A percentile compares a stretch with the other conserved stretches of the same genome.
Conservation (phyloP, 2,797 vertebrate genomes). For the Manis crassicaudata region DNA sequence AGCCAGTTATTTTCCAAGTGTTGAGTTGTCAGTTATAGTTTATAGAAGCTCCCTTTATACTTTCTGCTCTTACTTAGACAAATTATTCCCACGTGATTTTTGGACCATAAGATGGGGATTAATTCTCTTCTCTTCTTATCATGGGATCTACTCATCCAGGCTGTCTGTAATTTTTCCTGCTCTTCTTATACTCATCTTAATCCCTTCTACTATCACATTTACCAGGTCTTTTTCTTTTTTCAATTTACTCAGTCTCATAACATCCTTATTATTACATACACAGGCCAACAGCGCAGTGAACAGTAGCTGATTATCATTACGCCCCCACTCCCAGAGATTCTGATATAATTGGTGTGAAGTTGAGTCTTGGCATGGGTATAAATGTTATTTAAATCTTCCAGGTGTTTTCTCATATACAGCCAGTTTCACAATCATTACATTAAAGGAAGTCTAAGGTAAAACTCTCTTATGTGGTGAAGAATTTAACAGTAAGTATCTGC, state of each 20-base stretch:
- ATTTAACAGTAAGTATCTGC: slow-evolving; percentile 29
- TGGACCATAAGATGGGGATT: background rate
- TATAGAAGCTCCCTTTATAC: background rate
- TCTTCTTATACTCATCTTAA: background rate
- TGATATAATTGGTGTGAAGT: background rate
- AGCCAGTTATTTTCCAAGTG: background rate
- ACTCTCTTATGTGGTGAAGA: background rate
- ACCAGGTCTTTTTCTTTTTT: background rate
- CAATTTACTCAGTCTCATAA: background rate
- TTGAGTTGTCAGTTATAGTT: background rate
- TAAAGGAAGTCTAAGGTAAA: background rate
- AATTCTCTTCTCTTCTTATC: background rate
- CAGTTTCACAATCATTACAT: background rate
- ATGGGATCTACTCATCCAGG: background rate
- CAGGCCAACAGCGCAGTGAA: background rate
- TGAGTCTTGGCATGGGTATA: background rate
- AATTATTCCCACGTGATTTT: background rate
- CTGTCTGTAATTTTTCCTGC: background rate
- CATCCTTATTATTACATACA: background rate
- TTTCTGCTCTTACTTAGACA: background rate
- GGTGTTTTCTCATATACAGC: background rate
- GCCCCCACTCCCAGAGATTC: background rate
- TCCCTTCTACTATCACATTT: background rate
- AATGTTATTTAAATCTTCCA: background rate
- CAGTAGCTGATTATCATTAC: background rate